Percentiles rank a stretch among this genome's conserved stretches.
Evolutionary conservation across 2,797 vertebrate genomes (phyloP).

Genomic region (Prunella strophiata): DNA sequence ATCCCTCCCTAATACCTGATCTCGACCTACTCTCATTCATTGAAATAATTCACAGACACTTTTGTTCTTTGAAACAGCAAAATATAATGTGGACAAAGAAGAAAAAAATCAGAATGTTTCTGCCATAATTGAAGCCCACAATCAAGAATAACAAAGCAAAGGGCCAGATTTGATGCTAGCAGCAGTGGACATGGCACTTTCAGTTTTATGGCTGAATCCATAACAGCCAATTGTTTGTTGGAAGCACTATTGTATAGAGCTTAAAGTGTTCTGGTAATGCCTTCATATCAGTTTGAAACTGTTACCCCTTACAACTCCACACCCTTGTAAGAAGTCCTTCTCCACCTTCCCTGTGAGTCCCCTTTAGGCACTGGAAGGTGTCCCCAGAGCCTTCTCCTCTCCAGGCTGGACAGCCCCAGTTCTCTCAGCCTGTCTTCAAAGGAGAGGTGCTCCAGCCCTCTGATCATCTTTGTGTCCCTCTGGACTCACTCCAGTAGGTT

Average conservation of each 20-base stretch:
- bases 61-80: background rate
- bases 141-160: background rate
- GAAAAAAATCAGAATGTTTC: background rate
- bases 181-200: background rate
- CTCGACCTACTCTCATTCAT: background rate
- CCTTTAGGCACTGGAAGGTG: background rate
- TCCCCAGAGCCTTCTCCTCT: background rate
- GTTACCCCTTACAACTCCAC: too few relatives aligned
- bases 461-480: background rate
- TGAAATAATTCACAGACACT: background rate
- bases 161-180: background rate
- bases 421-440: background rate
- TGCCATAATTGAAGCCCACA: background rate
- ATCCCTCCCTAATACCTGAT: background rate
- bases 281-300: background rate
- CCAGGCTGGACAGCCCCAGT: background rate
- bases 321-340: background rate
- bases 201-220: background rate
- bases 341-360: background rate
- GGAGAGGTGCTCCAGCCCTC: background rate
- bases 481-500: background rate
- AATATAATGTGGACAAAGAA: background rate
- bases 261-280: background rate
- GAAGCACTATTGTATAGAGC: background rate
- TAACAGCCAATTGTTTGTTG: background rate